phyloP scores from a whole-genome alignment of 92 coral and sea anemone species.

The Virgularia gustaviana region DNA sequence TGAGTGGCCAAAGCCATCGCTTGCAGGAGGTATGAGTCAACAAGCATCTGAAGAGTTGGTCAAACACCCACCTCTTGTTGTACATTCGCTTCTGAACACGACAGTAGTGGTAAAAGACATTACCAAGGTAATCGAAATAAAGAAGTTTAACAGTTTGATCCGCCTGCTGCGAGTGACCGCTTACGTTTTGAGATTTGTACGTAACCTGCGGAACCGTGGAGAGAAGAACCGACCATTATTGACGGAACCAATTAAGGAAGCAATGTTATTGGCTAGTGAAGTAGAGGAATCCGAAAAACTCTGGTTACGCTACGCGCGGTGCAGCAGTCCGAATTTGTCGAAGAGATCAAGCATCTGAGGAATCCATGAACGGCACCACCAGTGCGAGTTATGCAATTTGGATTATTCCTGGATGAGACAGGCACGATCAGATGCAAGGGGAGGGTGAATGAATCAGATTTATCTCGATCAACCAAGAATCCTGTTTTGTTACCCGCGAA shows the following conservation, averaged over 20 bases:
- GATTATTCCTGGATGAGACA: too few relatives aligned
- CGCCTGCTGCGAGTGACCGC: background rate
- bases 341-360: background rate
- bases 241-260: background rate
- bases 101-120: background rate
- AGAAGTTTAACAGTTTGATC: background rate
- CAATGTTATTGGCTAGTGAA: background rate
- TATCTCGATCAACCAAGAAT: too few relatives aligned
- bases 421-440: too few relatives aligned
- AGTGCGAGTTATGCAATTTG: too few relatives aligned
- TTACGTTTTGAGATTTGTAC: constrained; percentile 4
- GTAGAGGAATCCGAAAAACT: background rate
- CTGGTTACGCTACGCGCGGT: background rate
- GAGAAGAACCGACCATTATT: background rate
- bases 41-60: constrained; percentile 1
- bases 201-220: background rate
- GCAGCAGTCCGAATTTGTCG: background rate
- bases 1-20: background rate
- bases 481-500: too few relatives aligned
- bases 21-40: background rate
- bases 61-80: background rate
- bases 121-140: background rate
- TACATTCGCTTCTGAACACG: background rate
- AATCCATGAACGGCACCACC: too few relatives aligned
- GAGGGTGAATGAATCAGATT: too few relatives aligned